A percentile compares a stretch with the other conserved stretches of the same genome.
Conservation (phyloP, 2,113 vertebrate genomes). For the Neopipo cinnamomea region DNA sequence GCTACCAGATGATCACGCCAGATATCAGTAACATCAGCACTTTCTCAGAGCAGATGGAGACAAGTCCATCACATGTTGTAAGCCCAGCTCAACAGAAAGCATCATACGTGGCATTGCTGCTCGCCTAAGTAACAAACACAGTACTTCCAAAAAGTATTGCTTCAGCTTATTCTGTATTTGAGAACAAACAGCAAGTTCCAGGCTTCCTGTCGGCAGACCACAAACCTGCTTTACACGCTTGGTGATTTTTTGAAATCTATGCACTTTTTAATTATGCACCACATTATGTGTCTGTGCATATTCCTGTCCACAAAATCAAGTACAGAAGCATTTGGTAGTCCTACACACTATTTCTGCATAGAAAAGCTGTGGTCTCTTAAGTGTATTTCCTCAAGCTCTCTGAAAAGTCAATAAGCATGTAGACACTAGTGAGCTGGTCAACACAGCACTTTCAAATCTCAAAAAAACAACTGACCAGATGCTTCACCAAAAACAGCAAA, state of each 20-base stretch:
- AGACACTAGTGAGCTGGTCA: not conserved
- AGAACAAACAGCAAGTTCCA: not conserved
- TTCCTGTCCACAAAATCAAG: not conserved
- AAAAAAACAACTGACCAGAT: not conserved
- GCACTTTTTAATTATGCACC: not conserved
- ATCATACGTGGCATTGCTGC: not conserved
- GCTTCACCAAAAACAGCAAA: not conserved
- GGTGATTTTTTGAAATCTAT: not conserved
- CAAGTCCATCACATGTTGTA: not conserved
- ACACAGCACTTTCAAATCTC: not conserved
- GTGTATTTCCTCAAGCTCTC: not conserved
- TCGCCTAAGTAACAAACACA: not conserved
- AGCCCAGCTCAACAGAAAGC: not conserved
- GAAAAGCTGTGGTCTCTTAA: not conserved
- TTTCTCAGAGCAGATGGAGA: not conserved
- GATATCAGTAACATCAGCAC: not conserved
- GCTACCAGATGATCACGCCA: not conserved
- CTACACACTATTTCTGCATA: not conserved
- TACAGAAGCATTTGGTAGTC: accelerated
- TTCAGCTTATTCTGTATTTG: not conserved
- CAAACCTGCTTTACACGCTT: not conserved
- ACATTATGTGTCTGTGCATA: not conserved
- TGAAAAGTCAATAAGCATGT: not conserved
- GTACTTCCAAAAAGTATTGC: not conserved
- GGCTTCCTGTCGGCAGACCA: not conserved